Conservation (phyloP, 2,888 invertebrate species). For the Platycnemis pennipes region DNA sequence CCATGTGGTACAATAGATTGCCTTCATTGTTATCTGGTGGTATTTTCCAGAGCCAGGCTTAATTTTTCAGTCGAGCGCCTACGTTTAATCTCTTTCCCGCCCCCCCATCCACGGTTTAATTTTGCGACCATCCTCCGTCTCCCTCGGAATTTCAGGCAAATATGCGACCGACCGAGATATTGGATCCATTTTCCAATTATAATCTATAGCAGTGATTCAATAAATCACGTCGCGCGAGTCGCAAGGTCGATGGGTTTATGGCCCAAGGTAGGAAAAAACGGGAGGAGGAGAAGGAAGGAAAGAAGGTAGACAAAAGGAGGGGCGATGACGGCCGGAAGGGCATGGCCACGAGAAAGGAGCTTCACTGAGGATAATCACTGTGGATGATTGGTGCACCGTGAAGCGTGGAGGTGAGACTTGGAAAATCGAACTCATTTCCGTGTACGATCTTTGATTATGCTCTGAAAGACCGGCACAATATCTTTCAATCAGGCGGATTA, state of each 20-base stretch:
- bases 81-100: neutral
- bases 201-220: neutral
- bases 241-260: neutral
- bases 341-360: neutral
- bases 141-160: neutral
- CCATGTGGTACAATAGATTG: no score
- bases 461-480: no score
- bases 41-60: neutral
- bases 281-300: neutral
- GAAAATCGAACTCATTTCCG: no score
- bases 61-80: neutral
- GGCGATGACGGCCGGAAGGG: neutral
- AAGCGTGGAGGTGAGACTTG: neutral
- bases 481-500: no score
- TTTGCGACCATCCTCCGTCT: neutral
- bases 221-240: constrained; percentile 42
- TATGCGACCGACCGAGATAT: neutral
- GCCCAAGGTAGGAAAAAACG: neutral
- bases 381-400: neutral
- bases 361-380: neutral
- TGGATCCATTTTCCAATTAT: constrained; percentile 45
- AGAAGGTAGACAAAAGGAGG: neutral
- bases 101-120: no score
- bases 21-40: no score
- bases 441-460: no score